Conservation (phyloP, 2,888 invertebrate genomes). For the Apodemia mormo region DNA sequence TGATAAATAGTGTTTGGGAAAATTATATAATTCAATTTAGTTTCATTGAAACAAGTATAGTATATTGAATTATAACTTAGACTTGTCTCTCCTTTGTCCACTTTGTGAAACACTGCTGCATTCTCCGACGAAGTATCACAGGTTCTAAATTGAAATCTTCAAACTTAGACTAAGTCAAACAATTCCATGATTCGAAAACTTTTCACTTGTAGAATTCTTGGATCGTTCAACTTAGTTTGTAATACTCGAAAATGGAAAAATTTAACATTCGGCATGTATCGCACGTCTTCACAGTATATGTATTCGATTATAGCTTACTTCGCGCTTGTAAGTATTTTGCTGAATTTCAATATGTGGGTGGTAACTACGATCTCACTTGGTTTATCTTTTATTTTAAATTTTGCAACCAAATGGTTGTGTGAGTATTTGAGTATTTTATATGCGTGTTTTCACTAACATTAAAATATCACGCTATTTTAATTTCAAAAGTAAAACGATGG, state of each 20-base stretch:
- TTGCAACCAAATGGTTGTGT: too few species aligned
- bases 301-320: neutral
- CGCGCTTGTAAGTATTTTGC: too few species aligned
- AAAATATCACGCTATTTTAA: too few species aligned
- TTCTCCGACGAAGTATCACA: neutral
- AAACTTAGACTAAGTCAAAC: constrained; percentile 19
- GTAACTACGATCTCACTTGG: too few species aligned
- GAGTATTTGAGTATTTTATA: too few species aligned
- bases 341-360: too few species aligned
- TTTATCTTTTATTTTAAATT: too few species aligned
- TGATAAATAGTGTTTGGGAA: too few species aligned
- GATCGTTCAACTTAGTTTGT: neutral
- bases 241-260: neutral
- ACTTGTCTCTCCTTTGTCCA: neutral
- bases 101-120: constrained; percentile 5
- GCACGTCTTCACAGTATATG: neutral
- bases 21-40: neutral
- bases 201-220: constrained; percentile 2
- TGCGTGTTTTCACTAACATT: too few species aligned
- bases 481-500: too few species aligned
- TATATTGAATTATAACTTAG: neutral
- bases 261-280: neutral
- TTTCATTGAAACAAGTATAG: neutral
- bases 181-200: constrained; percentile 12
- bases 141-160: constrained; percentile 7